phyloP scores from a whole-genome alignment of 2,797 vertebrate genomes.

The Hybognathus amarus region DNA sequence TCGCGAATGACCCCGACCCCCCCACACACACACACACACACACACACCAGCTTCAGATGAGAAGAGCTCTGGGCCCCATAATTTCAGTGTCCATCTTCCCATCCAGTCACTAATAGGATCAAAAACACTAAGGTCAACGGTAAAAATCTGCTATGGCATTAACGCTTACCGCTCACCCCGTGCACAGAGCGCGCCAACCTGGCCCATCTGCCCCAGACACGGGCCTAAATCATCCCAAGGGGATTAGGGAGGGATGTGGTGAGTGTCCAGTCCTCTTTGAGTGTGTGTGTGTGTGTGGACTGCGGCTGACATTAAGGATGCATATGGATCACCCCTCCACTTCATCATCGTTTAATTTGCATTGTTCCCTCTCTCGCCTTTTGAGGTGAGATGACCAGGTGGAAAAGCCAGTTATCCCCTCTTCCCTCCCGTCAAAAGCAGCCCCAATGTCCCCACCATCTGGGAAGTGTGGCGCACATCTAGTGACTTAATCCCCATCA shows the following conservation, averaged over 20 bases:
- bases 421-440: conserved; percentile 28
- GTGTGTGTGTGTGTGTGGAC: conserved; percentile 26
- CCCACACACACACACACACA: not conserved
- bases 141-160: conserved; percentile 62
- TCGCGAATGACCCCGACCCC: conserved; percentile 1
- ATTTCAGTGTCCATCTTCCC: conserved; percentile 74
- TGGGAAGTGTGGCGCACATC: conserved; percentile 41
- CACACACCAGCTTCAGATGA: conserved; percentile 35
- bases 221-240: conserved; percentile 50
- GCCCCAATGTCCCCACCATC: conserved; percentile 42
- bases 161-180: conserved; percentile 49
- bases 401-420: conserved; percentile 65
- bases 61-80: conserved; percentile 60
- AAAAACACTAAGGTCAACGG: conserved; percentile 72
- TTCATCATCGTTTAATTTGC: conserved; percentile 70
- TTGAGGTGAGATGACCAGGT: conserved; percentile 70
- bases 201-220: conserved; percentile 72
- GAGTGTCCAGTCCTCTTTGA: conserved; percentile 43
- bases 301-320: conserved; percentile 34
- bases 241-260: conserved; percentile 71
- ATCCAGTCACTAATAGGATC: conserved; percentile 79
- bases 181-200: conserved; percentile 65
- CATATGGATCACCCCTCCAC: conserved; percentile 61
- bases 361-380: conserved; percentile 71
- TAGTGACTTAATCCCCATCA: conserved; percentile 38